phyloP scores from a whole-genome alignment of 2,113 vertebrate genomes.

The Pluvialis apricaria region DNA sequence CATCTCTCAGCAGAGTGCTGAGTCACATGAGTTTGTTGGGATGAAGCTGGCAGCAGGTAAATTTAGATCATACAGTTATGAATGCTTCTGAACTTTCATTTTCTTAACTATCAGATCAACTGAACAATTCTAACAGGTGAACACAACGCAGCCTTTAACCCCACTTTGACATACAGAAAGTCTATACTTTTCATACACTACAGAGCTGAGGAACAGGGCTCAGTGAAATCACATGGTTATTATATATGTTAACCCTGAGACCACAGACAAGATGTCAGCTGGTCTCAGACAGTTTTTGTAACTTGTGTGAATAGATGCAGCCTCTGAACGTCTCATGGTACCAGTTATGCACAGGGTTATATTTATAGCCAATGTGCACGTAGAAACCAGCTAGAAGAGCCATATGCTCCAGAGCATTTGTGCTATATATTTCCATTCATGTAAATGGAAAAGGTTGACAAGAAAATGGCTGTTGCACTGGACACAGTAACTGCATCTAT shows the following conservation, averaged over 20 bases:
- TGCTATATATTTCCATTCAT: background rate
- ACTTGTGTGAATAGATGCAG: background rate
- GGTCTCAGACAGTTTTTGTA: background rate
- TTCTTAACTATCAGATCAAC: background rate
- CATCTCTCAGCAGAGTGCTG: background rate
- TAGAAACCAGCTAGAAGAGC: background rate
- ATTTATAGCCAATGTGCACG: background rate
- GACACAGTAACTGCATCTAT: background rate
- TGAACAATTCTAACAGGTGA: background rate
- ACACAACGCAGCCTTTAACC: background rate
- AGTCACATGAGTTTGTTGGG: background rate
- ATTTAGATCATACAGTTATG: background rate
- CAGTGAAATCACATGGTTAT: background rate
- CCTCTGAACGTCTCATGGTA: background rate
- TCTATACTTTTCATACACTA: background rate
- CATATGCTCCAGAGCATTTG: background rate
- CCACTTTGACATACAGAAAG: background rate
- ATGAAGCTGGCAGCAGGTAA: background rate
- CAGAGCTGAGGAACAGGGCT: background rate
- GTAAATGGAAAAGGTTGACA: background rate
- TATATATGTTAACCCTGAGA: background rate
- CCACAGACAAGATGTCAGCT: background rate
- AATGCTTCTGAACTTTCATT: background rate
- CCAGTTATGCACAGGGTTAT: background rate
- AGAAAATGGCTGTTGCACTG: background rate